These are phyloP conservation scores for Polyodon spathula DNA, from an alignment of 2,113 vertebrate species.

Conservation along the genomic window DNA sequence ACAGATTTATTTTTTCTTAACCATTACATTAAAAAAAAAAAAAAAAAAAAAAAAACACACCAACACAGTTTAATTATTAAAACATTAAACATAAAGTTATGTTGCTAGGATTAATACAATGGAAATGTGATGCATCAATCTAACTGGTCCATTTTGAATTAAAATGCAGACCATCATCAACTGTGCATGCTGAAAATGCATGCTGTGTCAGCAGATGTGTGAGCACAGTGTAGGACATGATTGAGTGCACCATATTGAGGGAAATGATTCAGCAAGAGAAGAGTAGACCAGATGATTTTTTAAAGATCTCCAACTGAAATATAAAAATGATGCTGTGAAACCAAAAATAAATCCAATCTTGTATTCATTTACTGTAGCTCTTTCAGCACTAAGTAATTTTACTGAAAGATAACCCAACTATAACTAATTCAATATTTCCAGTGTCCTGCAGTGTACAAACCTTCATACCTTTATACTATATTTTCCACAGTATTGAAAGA, in stretches of 20 bases:
- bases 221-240: constrained; percentile 26
- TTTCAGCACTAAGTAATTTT: too few species aligned
- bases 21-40: too few species aligned
- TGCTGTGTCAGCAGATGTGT: constrained; percentile 25
- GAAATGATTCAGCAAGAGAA: constrained; percentile 19
- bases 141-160: constrained; percentile 5
- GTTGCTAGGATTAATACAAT: background rate
- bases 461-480: too few species aligned
- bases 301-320: background rate
- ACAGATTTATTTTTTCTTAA: too few species aligned
- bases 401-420: too few species aligned
- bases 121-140: constrained; percentile 9
- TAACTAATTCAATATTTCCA: too few species aligned
- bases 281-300: constrained; percentile 1
- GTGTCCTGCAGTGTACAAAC: too few species aligned
- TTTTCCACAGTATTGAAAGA: too few species aligned
- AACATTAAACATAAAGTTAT: background rate
- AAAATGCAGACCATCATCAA: constrained; percentile 20
- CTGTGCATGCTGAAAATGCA: constrained; percentile 11
- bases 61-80: background rate
- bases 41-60: too few species aligned
- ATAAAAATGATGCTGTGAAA: background rate
- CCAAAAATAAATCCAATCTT: too few species aligned
- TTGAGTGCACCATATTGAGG: constrained; percentile 21
- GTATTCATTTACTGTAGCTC: too few species aligned